These are phyloP conservation scores for Quiscalus mexicanus DNA, from an alignment of 2,113 vertebrate genomes.

Conservation along the genomic window DNA sequence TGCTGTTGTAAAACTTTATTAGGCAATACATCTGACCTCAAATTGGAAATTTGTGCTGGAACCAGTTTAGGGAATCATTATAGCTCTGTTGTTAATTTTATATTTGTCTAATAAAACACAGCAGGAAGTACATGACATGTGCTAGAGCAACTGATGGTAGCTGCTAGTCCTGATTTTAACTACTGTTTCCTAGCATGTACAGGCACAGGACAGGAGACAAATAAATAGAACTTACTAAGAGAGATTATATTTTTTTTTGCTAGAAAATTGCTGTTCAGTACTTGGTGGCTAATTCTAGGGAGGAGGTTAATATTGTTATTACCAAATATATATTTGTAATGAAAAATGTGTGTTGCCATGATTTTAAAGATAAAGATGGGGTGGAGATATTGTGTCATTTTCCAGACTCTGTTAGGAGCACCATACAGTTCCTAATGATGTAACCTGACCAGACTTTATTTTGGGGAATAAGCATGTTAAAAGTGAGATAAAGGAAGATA, in stretches of 20 bases:
- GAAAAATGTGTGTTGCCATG: fast-evolving
- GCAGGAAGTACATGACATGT: conserved; percentile 72
- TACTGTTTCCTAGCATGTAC: not conserved
- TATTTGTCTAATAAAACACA: conserved; percentile 94
- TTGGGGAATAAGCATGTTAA: not conserved
- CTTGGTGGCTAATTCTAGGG: not conserved
- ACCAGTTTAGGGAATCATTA: conserved; percentile 85
- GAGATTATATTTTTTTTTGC: not conserved
- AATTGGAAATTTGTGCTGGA: conserved; percentile 93
- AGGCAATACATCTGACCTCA: conserved; percentile 90
- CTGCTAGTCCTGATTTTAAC: not conserved
- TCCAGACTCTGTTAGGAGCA: not conserved
- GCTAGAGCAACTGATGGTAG: conserved; percentile 43
- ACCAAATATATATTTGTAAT: not conserved
- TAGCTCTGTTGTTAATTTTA: conserved; percentile 97
- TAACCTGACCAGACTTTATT: not conserved
- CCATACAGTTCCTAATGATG: not conserved
- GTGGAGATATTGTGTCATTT: not conserved
- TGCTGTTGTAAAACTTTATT: conserved; percentile 92
- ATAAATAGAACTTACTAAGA: not conserved
- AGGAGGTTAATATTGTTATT: not conserved
- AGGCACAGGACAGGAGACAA: not conserved
- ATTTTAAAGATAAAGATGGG: not conserved
- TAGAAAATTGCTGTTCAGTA: not conserved
- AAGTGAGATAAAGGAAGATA: not conserved